Conservation (phyloP, 2,888 invertebrate genomes). For the Strigamia maritima region DNA sequence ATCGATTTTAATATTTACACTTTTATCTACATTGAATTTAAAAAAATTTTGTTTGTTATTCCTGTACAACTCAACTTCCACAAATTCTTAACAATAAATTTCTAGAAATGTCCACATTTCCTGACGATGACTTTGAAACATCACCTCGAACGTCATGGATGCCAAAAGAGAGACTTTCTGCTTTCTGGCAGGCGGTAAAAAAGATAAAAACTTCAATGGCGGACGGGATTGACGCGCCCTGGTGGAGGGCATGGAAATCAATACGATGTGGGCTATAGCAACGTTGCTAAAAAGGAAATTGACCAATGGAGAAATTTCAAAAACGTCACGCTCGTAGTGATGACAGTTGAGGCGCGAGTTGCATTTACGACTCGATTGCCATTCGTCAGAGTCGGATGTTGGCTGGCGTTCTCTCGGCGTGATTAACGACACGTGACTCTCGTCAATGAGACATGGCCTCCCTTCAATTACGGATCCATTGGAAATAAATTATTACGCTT, state of each 20-base stretch:
- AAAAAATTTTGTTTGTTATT: no score
- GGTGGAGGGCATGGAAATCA: constrained; percentile 19
- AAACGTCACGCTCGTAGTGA: constrained; percentile 10
- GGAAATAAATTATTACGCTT: constrained; percentile 35
- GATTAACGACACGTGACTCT: constrained; percentile 34
- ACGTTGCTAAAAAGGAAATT: constrained; percentile 7
- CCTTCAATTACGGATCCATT: constrained; percentile 32
- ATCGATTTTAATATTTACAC: no score
- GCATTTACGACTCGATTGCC: constrained; percentile 33
- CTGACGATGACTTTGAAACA: not conserved
- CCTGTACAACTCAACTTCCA: no score
- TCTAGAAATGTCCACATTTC: no score
- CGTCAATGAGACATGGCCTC: constrained; percentile 35
- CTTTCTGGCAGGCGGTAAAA: constrained; percentile 11
- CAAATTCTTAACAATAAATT: no score
- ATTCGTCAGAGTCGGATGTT: constrained; percentile 28
- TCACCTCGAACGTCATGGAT: not conserved
- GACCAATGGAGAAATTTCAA: constrained; percentile 25
- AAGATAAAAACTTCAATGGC: constrained; percentile 25
- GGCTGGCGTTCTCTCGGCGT: constrained; percentile 16
- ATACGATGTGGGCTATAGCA: constrained; percentile 1
- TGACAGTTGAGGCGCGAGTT: constrained; percentile 22
- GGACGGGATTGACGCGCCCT: constrained; percentile 19
- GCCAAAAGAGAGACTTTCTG: constrained; percentile 7
- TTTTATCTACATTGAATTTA: no score